These are phyloP conservation scores for Sebastes goodei DNA, from an alignment of 2,797 vertebrate genomes.

Conservation along the genomic window DNA sequence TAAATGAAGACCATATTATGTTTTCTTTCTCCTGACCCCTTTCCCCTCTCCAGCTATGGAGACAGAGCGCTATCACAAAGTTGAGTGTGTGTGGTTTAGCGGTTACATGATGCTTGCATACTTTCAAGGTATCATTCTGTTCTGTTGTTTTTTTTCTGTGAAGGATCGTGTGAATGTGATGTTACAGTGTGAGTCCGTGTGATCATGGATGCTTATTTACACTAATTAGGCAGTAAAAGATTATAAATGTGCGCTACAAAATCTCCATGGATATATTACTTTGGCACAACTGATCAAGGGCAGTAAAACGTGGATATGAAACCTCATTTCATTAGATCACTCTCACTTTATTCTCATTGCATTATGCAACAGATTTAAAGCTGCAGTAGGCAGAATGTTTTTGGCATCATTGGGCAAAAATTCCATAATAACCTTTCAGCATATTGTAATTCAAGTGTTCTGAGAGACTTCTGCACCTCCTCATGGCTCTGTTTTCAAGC, in stretches of 20 bases:
- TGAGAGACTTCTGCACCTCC: no score
- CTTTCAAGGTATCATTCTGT: slow-evolving; percentile 16
- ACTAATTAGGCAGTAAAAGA: neutral
- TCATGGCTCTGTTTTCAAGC: no score
- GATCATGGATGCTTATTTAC: neutral
- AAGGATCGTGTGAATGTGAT: slow-evolving; percentile 3
- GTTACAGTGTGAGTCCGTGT: neutral
- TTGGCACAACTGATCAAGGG: slow-evolving; percentile 19
- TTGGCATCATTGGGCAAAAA: no score
- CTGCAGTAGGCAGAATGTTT: no score
- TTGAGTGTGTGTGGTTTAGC: slow-evolving; percentile 24
- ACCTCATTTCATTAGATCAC: slow-evolving; percentile 3
- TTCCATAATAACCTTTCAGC: no score
- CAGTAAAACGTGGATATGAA: slow-evolving; percentile 14
- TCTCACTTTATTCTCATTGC: neutral
- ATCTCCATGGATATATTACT: slow-evolving; percentile 6
- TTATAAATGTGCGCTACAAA: neutral
- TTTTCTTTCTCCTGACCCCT: slow-evolving; percentile 46
- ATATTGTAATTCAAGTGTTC: no score
- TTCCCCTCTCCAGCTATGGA: slow-evolving; percentile 34
- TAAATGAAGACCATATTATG: slow-evolving; percentile 75
- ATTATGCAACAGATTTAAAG: neutral
- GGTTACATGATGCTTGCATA: slow-evolving; percentile 18
- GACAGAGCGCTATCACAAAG: slow-evolving; percentile 38
- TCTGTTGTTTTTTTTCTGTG: neutral